Evolutionary conservation across 2,888 invertebrate genomes (phyloP).

Genomic region (Callinectes sapidus): DNA sequence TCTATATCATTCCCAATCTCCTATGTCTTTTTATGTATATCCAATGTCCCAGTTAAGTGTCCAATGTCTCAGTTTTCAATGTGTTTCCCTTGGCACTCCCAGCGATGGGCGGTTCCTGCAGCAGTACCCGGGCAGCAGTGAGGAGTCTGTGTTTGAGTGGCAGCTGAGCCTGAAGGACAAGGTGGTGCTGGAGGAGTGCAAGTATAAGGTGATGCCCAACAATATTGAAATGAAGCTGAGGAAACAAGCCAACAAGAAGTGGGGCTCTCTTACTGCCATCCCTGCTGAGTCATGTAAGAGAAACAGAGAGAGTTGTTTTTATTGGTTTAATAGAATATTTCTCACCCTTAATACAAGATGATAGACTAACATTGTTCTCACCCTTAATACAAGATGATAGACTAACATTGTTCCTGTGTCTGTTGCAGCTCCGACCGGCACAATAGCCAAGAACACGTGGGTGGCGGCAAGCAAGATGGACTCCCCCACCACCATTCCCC

Average conservation of each 20-base stretch:
- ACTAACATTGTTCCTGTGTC: neutral
- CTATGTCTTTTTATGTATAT: no score
- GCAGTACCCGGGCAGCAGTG: constrained; percentile 52
- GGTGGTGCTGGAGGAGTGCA: constrained; percentile 60
- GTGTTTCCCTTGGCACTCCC: neutral
- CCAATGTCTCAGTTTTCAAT: neutral
- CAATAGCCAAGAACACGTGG: constrained; percentile 68
- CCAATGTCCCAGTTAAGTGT: no score
- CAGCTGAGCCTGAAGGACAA: constrained; percentile 65
- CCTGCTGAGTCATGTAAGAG: constrained; percentile 54
- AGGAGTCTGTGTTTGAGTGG: constrained; percentile 67
- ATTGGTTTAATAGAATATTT: no score
- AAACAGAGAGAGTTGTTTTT: neutral
- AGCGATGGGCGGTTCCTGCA: constrained; percentile 68
- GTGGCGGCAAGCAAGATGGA: constrained; percentile 64
- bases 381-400: no score
- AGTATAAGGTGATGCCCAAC: constrained; percentile 52
- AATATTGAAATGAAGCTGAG: constrained; percentile 70
- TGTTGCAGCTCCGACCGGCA: constrained; percentile 42
- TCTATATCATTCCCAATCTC: no score
- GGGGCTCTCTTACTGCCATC: constrained; percentile 55
- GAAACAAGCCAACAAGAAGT: constrained; percentile 64
- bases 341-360: no score
- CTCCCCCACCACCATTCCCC: constrained; percentile 51
- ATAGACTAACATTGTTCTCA: no score